Evolutionary conservation across 1,140 invertebrate species (phyloP).

Genomic region (Philotrypesis tridentata): DNA sequence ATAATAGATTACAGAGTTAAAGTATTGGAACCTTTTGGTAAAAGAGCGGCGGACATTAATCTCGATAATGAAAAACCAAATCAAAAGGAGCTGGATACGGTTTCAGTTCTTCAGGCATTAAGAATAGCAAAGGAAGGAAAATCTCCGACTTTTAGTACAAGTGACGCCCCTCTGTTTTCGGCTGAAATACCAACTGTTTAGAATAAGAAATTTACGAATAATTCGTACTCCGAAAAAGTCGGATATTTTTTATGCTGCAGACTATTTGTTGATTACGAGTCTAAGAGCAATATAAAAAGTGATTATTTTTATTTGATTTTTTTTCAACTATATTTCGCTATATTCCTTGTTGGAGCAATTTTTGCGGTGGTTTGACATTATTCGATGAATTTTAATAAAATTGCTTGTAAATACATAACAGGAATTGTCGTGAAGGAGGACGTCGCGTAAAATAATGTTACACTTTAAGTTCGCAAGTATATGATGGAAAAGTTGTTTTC

Average conservation of each 20-base stretch:
- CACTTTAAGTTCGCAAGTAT: background rate
- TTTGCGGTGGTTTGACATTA: background rate
- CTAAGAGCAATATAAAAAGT: background rate
- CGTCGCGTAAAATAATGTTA: background rate
- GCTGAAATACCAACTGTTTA: constrained; percentile 65
- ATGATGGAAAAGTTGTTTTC: constrained; percentile 1
- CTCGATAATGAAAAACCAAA: constrained; percentile 91
- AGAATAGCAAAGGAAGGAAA: constrained; percentile 80
- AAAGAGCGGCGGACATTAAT: constrained; percentile 83
- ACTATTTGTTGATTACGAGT: background rate
- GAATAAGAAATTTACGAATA: background rate
- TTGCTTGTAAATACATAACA: constrained; percentile 12
- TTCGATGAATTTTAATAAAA: background rate
- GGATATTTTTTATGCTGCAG: background rate
- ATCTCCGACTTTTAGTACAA: constrained; percentile 68
- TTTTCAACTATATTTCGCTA: background rate
- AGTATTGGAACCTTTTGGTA: constrained; percentile 88
- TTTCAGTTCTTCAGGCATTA: constrained; percentile 90
- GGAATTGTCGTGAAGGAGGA: background rate
- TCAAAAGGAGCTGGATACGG: constrained; percentile 92
- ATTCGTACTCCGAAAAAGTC: background rate
- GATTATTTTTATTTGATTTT: constrained; percentile 22
- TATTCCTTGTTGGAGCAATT: background rate
- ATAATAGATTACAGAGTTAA: constrained; percentile 92
- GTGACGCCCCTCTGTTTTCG: constrained; percentile 67